Evolutionary conservation across 1,140 invertebrate genomes (phyloP), one percentile per base, ranked within the genome.

Genomic region (Tetragonula clypearis): DNA sequence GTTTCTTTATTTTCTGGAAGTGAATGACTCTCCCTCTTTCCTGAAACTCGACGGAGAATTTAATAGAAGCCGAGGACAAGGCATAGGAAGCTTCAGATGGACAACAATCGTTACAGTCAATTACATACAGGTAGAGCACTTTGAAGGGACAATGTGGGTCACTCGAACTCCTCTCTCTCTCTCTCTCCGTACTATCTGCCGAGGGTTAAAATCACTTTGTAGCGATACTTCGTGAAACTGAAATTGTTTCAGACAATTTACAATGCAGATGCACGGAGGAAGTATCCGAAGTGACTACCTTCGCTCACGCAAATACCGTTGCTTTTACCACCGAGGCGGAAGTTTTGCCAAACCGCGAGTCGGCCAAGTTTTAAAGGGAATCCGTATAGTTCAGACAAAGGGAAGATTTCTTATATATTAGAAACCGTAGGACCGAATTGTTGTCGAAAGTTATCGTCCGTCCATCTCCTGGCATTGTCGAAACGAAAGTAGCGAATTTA

Each of bases 61-160:
- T 35, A 12, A 41, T n/a, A 21, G 19, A n/a, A 12, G 23, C 6
- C 11, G 21, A 56, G 19, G 1, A 60, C 21, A n/a, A 35, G 21
- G 15, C 15, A 56, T 14, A 58, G 53, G 14, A 35, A 58, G 55
- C 58, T 41, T n/a, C 30, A 23, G 23, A 21, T 60, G 23, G 74
- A 76, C 74, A 76, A 76, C 74, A 76, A 49, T 76, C 74, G 74
- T 58, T 58, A n/a, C 35, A 76, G 26, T 60, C 74, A 76, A 76
- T 76, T 76, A 76, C 26, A 23, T 35, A 35, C 14, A n/a, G 30
- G 15, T 66, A 14, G 62, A 21, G 6, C 55, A 76, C 21, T 60
- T 76, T 76, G 56, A 76, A 60, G 30, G 14, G 26, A n/a, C 74
- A n/a, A 76, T 76, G 56, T 76, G 74, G 55, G 55, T 76, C 74